phyloP scores from a whole-genome alignment of 2,888 invertebrate species.

The Sympetrum striolatum region DNA sequence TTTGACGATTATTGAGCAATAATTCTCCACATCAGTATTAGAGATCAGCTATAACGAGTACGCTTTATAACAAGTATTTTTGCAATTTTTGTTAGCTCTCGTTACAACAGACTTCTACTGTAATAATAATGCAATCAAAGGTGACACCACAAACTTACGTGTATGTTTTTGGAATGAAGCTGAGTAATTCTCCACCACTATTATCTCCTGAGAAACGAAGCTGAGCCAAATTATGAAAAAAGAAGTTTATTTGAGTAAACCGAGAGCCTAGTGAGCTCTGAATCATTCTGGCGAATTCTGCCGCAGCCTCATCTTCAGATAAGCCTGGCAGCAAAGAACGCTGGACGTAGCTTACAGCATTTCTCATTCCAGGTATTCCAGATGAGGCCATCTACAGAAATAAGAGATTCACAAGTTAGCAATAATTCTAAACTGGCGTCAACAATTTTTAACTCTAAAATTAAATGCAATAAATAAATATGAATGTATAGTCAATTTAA shows the following conservation, averaged over 20 bases:
- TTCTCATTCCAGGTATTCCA: conserved; percentile 88
- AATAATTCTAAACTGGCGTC: background rate
- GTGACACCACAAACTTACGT: conserved; percentile 69
- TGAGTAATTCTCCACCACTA: conserved; percentile 77
- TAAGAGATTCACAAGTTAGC: background rate
- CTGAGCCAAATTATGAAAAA: conserved; percentile 95
- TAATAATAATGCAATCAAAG: too few species aligned
- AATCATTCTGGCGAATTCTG: conserved; percentile 94
- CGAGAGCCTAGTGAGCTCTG: conserved; percentile 91
- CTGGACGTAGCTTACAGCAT: conserved; percentile 92
- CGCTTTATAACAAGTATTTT: too few species aligned
- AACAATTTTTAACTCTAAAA: too few species aligned
- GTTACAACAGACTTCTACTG: too few species aligned
- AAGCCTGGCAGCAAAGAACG: conserved; percentile 85
- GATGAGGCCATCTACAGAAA: conserved; percentile 83
- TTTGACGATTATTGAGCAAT: too few species aligned
- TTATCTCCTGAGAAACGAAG: conserved; percentile 90
- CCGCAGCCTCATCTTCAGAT: conserved; percentile 94
- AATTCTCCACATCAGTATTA: too few species aligned
- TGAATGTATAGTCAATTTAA: too few species aligned
- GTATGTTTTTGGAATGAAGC: conserved; percentile 93
- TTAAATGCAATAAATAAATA: too few species aligned
- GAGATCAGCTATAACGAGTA: too few species aligned
- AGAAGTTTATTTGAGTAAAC: conserved; percentile 98
- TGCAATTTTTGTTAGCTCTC: too few species aligned